A percentile compares a stretch with the other conserved stretches of the same genome.
These are phyloP conservation scores for Zosterops lateralis DNA, from an alignment of 2,113 vertebrate species.

Conservation along the genomic window DNA sequence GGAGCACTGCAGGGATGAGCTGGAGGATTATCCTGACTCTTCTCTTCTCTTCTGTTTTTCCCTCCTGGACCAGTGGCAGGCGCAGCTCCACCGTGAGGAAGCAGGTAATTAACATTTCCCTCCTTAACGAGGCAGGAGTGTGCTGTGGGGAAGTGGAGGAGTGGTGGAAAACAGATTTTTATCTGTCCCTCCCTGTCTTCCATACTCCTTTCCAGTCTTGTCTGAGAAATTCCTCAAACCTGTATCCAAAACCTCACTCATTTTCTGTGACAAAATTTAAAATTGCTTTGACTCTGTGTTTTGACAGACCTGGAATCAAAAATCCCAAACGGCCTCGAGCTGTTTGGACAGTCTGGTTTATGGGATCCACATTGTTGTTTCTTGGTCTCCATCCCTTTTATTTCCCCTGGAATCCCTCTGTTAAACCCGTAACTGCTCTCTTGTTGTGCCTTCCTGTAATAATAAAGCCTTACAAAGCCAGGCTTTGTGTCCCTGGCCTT, in stretches of 20 bases:
- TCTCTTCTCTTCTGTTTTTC: conserved; percentile 40
- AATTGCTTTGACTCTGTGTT: background rate
- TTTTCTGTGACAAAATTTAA: background rate
- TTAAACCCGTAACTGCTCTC: background rate
- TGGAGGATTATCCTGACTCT: background rate
- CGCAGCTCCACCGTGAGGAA: conserved; percentile 90
- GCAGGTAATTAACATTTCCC: conserved; percentile 83
- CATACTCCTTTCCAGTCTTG: background rate
- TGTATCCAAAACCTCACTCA: rapidly evolving
- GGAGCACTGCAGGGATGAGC: rapidly evolving
- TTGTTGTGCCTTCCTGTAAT: background rate
- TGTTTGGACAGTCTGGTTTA: background rate
- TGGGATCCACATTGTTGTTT: background rate
- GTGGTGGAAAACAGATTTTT: background rate
- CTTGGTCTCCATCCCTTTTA: background rate
- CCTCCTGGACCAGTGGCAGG: conserved; percentile 68
- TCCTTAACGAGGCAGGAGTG: rapidly evolving
- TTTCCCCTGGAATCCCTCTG: background rate
- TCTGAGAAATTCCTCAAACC: background rate
- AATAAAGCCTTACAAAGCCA: background rate
- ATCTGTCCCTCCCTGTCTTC: background rate
- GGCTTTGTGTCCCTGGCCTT: background rate
- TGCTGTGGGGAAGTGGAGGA: background rate
- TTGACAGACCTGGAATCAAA: background rate
- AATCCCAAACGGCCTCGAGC: background rate